Evolutionary conservation across 2,888 invertebrate species (phyloP), one percentile per base, ranked within the genome.

Genomic region (Unio pictorum): DNA sequence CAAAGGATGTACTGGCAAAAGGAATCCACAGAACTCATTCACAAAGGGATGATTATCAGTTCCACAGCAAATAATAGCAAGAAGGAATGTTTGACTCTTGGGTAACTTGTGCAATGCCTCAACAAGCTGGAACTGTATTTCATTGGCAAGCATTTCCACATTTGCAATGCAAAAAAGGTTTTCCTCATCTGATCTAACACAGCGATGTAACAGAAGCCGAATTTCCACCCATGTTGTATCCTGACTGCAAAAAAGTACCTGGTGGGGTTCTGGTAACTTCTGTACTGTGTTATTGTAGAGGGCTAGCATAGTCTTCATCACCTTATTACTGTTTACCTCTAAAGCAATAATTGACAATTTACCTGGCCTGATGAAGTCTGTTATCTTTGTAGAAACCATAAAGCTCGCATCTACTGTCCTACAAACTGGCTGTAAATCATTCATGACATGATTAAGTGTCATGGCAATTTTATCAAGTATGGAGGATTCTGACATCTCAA

Each of bases 1-100:
- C 7, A 67, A 61, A 17, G 75, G 75, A 28, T 60, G 63, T 3
- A 75, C 67, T 26, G 67, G 64, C 20, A 59, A 28, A 0, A 67
- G 45, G 69, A 23, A 67, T 5, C 69, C 73, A 56, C 59, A 59
- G 3, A 77, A 65, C 66, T 77, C 73, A 68, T 74, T 73, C 23
- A 77, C 60, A 69, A 83, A 78, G 8, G 78, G 71, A 28, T 82
- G 79, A 45, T 75, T 77, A 20, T 57, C 66, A 11, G 74, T 69
- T 3, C 81, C 83, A 66, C 75, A 69, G 66, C 78, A 83, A 11
- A 82, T 69, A 17, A 83, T 23, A n/a, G 77, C 71, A 20, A 83
- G 65, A 18, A 71, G 62, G 64, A 60, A 76, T 3, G 64, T 34
- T 23, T 34, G 15, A 0, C 68, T 23, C 34, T 56, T 57, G 1